Percentiles rank a stretch among this genome's conserved stretches.
These are phyloP conservation scores for Semaprochilodus insignis DNA, from an alignment of 2,797 vertebrate genomes.

Conservation along the genomic window DNA sequence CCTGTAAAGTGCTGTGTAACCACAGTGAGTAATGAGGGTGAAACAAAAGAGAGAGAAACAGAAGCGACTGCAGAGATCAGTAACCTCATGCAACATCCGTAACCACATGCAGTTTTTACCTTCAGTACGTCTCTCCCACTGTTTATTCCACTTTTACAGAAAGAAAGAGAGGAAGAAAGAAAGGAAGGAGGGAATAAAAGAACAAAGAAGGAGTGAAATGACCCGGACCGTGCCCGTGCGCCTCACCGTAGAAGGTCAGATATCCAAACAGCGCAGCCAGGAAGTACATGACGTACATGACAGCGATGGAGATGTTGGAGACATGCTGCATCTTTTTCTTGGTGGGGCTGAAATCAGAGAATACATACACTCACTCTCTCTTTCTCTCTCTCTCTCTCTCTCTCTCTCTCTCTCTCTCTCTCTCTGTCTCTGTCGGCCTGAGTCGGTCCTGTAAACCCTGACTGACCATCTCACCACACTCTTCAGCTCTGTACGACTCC, in stretches of 20 bases:
- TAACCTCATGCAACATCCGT: neutral
- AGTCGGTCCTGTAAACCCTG: neutral
- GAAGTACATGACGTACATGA: conserved; percentile 99
- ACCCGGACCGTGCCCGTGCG: conserved; percentile 37
- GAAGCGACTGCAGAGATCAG: neutral
- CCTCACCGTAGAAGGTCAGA: conserved; percentile 97
- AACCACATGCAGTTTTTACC: neutral
- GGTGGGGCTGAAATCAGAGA: conserved; percentile 83
- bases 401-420: conserved; percentile 25
- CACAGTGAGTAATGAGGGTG: neutral
- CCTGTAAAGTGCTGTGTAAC: neutral
- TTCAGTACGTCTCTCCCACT: neutral
- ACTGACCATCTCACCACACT: no score
- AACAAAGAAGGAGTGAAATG: neutral
- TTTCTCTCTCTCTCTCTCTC: conserved; percentile 27
- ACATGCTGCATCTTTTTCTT: conserved; percentile 98
- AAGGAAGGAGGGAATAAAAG: conserved; percentile 6
- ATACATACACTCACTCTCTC: conserved; percentile 61
- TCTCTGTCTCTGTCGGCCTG: neutral
- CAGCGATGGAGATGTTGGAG: conserved; percentile 94
- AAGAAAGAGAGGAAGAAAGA: conserved; percentile 32
- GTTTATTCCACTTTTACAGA: neutral
- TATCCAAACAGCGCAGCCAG: conserved; percentile 98
- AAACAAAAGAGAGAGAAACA: neutral
- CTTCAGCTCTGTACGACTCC: no score